phyloP scores from a whole-genome alignment of 2,113 vertebrate genomes.

The Passer domesticus region DNA sequence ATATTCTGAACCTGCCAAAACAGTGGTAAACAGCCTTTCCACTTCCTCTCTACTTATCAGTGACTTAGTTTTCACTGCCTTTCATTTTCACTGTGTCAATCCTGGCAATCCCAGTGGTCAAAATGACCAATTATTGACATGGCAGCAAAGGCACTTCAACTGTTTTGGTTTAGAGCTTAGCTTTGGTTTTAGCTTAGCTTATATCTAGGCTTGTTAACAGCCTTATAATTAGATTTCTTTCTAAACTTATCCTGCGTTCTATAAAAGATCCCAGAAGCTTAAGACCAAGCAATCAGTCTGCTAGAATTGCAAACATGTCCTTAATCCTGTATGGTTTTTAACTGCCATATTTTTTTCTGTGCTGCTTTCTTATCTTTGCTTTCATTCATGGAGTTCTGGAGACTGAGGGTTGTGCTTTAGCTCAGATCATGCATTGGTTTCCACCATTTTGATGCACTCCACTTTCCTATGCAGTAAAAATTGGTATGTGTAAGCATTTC shows the following conservation, averaged over 20 bases:
- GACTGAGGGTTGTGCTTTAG: neutral
- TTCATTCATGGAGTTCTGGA: neutral
- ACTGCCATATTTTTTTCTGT: neutral
- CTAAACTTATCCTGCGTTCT: constrained; percentile 27
- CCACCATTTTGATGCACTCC: neutral
- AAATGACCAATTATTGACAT: constrained; percentile 66
- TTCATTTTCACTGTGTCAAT: constrained; percentile 62
- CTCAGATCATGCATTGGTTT: neutral
- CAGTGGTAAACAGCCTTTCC: neutral
- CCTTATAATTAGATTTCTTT: constrained; percentile 67
- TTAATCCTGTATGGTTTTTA: neutral
- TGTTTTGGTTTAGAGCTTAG: constrained; percentile 28
- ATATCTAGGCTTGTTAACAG: constrained; percentile 53
- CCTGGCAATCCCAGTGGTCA: constrained; percentile 13
- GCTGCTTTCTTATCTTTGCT: neutral
- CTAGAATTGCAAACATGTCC: neutral
- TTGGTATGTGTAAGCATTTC: neutral
- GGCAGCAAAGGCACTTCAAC: constrained; percentile 1
- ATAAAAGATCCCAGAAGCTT: constrained; percentile 27
- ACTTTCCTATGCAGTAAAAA: neutral
- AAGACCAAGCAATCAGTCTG: constrained; percentile 1
- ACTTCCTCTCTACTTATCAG: constrained; percentile 29
- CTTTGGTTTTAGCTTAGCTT: constrained; percentile 36
- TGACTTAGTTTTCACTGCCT: constrained; percentile 41
- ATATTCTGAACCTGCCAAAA: neutral